A percentile compares a stretch with the other conserved stretches of the same genome.
Conservation (phyloP, 2,888 invertebrate species). For the Mongoloraphidia duomilia region DNA sequence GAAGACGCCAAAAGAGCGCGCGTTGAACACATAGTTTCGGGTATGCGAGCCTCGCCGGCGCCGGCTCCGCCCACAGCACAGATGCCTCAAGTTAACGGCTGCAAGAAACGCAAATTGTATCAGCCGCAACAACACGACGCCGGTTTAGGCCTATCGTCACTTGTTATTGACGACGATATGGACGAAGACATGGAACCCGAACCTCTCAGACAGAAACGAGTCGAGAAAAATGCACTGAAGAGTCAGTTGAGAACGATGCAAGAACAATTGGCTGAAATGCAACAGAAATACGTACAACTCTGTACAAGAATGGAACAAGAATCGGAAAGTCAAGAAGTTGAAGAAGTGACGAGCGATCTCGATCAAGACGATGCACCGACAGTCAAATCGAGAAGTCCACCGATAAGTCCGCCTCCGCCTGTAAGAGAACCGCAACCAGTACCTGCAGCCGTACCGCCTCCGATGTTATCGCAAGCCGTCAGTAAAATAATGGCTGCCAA, state of each 20-base stretch:
- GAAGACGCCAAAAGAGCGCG: constrained; percentile 79
- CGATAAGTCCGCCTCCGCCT: constrained; percentile 40
- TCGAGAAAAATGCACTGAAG: constrained; percentile 75
- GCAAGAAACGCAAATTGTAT: constrained; percentile 90
- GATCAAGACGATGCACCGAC: constrained; percentile 33
- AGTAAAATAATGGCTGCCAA: constrained; percentile 50
- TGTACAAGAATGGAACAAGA: constrained; percentile 74
- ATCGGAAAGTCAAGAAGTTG: constrained; percentile 59
- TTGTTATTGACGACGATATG: constrained; percentile 52
- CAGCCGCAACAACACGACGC: constrained; percentile 86
- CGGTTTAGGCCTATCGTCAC: constrained; percentile 42
- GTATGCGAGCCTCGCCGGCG: constrained; percentile 79
- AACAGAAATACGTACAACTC: constrained; percentile 77
- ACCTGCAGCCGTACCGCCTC: constrained; percentile 20
- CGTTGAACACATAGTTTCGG: constrained; percentile 89
- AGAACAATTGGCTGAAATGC: constrained; percentile 81
- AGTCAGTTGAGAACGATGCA: constrained; percentile 76
- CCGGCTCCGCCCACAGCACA: constrained; percentile 35
- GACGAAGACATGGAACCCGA: constrained; percentile 62
- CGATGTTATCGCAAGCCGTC: constrained; percentile 43
- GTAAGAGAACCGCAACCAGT: constrained; percentile 29
- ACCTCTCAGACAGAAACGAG: constrained; percentile 69
- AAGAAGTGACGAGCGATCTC: constrained; percentile 56
- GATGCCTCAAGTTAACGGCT: constrained; percentile 66
- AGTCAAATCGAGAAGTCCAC: constrained; percentile 27